phyloP scores from a whole-genome alignment of 2,888 invertebrate genomes.

The Scrobipalpa atriplicella region DNA sequence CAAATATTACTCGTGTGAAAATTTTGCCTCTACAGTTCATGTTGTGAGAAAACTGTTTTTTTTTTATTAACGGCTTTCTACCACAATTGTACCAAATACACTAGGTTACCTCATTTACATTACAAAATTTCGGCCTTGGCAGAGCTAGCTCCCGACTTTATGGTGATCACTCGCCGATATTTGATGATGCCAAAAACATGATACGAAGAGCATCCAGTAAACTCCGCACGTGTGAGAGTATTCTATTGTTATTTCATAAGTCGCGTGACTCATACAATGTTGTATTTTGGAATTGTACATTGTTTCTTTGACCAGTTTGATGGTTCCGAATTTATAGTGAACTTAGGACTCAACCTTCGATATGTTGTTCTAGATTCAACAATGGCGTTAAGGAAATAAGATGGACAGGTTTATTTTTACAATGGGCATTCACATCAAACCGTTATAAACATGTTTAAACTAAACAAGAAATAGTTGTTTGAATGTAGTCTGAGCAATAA shows the following conservation, averaged over 20 bases:
- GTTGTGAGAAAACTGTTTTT: too few relatives aligned
- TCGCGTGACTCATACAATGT: slow-evolving; percentile 5
- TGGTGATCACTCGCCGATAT: background rate
- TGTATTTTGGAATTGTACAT: background rate
- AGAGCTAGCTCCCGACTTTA: background rate
- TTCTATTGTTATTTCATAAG: background rate
- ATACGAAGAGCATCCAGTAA: background rate
- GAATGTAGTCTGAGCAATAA: too few relatives aligned
- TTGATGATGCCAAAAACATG: background rate
- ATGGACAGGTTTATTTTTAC: too few relatives aligned
- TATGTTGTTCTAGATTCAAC: background rate
- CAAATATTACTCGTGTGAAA: too few relatives aligned
- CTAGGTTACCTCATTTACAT: too few relatives aligned
- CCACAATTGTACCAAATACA: too few relatives aligned
- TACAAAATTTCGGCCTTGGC: too few relatives aligned
- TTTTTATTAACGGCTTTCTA: too few relatives aligned
- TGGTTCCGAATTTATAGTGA: background rate
- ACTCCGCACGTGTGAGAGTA: background rate
- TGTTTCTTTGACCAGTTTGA: background rate
- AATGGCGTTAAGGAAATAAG: background rate
- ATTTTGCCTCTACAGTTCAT: too few relatives aligned
- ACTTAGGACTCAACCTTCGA: background rate
- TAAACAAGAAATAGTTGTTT: too few relatives aligned
- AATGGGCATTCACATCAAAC: too few relatives aligned
- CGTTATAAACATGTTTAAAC: too few relatives aligned